phyloP scores from a whole-genome alignment of 1,140 invertebrate genomes.

The Physella acuta region DNA sequence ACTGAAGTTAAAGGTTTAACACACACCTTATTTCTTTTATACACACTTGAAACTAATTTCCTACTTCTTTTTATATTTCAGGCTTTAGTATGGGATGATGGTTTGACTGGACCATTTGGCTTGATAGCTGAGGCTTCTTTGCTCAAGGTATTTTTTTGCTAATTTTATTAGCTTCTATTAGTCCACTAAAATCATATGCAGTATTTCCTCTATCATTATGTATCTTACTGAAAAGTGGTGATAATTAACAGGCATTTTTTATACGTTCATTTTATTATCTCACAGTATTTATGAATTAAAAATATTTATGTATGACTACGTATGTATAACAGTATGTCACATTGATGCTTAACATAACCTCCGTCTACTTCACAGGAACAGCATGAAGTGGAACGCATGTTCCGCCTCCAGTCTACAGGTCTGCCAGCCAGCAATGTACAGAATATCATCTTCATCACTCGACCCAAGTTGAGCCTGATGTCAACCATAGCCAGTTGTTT shows the following conservation, averaged over 20 bases:
- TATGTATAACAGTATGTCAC: too few species aligned
- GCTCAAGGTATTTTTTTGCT: constrained; percentile 70
- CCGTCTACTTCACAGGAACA: constrained; percentile 32
- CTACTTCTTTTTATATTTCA: constrained; percentile 54
- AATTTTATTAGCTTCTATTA: too few species aligned
- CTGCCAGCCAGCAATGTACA: constrained; percentile 71
- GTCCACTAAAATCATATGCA: too few species aligned
- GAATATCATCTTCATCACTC: constrained; percentile 86
- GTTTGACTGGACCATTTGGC: constrained; percentile 82
- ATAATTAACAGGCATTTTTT: too few species aligned
- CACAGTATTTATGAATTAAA: too few species aligned
- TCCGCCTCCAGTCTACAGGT: constrained; percentile 71
- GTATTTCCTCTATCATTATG: too few species aligned
- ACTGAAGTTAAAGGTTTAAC: not conserved
- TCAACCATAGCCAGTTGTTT: constrained; percentile 83
- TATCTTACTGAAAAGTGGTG: too few species aligned
- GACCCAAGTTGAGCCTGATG: constrained; percentile 81
- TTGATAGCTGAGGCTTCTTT: constrained; percentile 81
- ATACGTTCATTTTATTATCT: too few species aligned
- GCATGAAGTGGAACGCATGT: constrained; percentile 62
- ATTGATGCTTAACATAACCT: too few species aligned
- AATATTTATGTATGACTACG: too few species aligned
- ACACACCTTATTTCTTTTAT: not conserved
- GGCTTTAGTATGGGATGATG: constrained; percentile 89
- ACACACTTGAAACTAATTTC: not conserved